Base-by-base conservation (phyloP, 2,888 invertebrate genomes). In the Sphecodes monilicornis region DNA sequence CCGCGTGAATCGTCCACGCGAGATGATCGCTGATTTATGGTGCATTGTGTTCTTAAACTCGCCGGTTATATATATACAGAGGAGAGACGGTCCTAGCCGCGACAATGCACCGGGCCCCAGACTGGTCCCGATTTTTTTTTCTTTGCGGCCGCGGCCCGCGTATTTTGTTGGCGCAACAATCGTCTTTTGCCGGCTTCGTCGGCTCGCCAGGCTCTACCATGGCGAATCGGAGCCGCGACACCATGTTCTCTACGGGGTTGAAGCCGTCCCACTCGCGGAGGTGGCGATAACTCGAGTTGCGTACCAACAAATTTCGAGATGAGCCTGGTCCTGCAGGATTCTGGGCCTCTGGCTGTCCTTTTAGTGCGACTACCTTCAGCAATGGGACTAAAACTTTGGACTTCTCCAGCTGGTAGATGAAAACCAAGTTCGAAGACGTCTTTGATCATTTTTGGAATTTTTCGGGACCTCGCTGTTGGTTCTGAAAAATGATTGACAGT, bases 101-200 rank as follows among this genome's bases (percentile, higher is more conserved):
- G 76, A 84, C 86, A 87, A 84, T 84, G 84, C 75, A 32, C 66
- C 11, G 8, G 43, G n/a, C 50, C 29, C 46, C n/a, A 26, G 68
- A 71, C 77, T 85, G 79, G 82, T 82, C 86, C 86, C 78, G 84
- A 78, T 87, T 80, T 75, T 80, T 87, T 89, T 87, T 89, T 84
- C 78, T 78, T 84, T 57, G 60, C 36, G 76, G 81, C 80, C 73
- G 39, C 70, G 57, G 75, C 82, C 77, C 76, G 84, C 76, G 84
- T 83, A 89, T 89, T 91, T 90, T 86, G 91, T 92, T 92, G 90
- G 86, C 73, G 79, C 89, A 91, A 91, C 91, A 89, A 90, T 89
- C 72, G 74, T 26, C 78, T n/a, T 83, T 64, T 69, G 70, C 73
- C 68, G 86, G 50, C 50, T 50, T 50, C 22, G 72, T 50, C 75